Evolutionary conservation across 2,113 vertebrate genomes (phyloP), one percentile per base, ranked within the genome.

Genomic region (Pseudopodoces humilis): DNA sequence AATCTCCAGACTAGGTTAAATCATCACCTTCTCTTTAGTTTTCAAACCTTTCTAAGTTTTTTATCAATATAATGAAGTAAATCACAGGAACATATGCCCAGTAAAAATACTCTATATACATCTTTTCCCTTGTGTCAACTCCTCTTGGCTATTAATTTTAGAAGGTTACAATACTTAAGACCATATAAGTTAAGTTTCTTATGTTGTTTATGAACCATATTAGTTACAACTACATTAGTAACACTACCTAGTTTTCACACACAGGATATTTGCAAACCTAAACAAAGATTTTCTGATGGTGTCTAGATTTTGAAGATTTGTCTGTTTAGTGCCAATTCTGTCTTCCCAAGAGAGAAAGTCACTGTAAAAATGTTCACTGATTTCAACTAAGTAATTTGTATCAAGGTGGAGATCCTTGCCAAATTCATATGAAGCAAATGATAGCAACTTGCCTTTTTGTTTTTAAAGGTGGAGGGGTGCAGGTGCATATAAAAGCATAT

Each of bases 21-120:
- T 87, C 83, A 46, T 91, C 83, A 91, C 35, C 58, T 86, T 86
- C 46, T 81, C 91, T 93, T 83, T 39, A 91, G 62, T 83, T 78
- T 43, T 77, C 56, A 94, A 95, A 88, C 59, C 50, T 64, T 67
- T 65, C 37, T 35, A 49, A 86, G 64, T 81, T 94, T 95, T 95
- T 91, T 72, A 70, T 53, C 44, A 59, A 67, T 44, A 52, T 63
- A 70, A 92, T 67, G 92, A 96, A 96, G 94, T 69, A 95, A 97
- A 80, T 97, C 93, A 98, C 95, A 95, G 90, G 74, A 86, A 87
- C 75, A 96, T 89, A 96, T 86, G 59, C 68, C 59, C 74, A 71
- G 60, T 93, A 88, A 43, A 94, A 92, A 76, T 87, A 89, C 16
- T 90, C 46, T 95, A 92, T 71, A 87, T 95, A 95, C 85, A 92